Base-by-base conservation (phyloP, 2,113 vertebrate genomes). In the Semnornis frantzii region DNA sequence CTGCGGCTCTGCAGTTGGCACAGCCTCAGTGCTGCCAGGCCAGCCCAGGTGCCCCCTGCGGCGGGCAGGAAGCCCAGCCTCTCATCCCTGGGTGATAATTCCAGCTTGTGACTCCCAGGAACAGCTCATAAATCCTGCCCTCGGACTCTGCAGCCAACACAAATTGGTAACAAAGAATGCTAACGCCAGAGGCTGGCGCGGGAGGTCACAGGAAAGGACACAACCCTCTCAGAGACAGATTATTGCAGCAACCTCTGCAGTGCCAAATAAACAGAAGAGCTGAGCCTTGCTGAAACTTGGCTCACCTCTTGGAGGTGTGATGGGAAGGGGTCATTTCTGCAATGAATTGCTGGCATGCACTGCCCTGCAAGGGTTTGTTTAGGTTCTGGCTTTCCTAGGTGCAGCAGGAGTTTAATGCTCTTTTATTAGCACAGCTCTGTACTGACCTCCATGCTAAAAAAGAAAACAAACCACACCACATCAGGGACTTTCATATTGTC, bases 141-240 rank as follows among this genome's bases (percentile, higher is more conserved):
- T 50, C 66, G 12, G 23, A 44, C 25, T 33, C 54, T 65, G 46
- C 42, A 84, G 73, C 54, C 86, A 72, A 59, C 54, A 48, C 37
- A 73, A 52, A 55, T 9, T 17, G 52, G 50, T 68, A 74, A 33
- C 68, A 78, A 77, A 64, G 72, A 30, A 55, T 1, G 1, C 13
- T 39, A 44, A 28, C 0, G 33, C 52, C 57, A 5, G 27, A 3
- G 2, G 48, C 34, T 37, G 30, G 3, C 1, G 1, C 46, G 34
- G 68, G 28, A 62, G 60, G 50, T 79, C 78, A 70, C 30, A 55
- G 64, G 59, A 39, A 46, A 82, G 59, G 69, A 50, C 54, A 4
- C 9, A 12, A 65, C 60, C 46, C 65, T 91, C 12, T 14, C 2
- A 0, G 28, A 37, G 60, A n/a, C 0, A 5, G 69, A 31, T 2